A percentile compares a stretch with the other conserved stretches of the same genome.
Conservation (phyloP, 2,113 vertebrate species). For the Leuciscus idus region DNA sequence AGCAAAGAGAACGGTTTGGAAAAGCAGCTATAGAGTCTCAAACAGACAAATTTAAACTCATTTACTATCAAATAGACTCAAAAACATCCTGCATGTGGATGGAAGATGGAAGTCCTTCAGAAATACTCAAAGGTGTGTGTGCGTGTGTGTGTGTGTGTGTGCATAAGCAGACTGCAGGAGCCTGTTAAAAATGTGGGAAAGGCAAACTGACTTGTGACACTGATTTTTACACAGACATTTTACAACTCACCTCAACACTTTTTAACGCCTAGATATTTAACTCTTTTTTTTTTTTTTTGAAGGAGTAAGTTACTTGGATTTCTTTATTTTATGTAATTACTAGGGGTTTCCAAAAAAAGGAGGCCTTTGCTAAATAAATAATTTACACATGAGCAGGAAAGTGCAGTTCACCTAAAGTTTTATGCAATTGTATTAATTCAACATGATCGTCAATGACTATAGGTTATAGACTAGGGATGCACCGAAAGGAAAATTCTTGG, state of each 20-base stretch:
- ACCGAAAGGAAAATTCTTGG: no score
- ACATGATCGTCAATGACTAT: neutral
- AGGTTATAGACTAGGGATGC: neutral
- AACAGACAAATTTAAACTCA: neutral
- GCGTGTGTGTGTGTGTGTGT: neutral
- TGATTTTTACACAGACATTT: slow-evolving; percentile 35
- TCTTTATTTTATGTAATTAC: neutral
- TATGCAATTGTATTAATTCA: neutral
- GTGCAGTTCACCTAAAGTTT: neutral
- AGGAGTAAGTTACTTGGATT: neutral
- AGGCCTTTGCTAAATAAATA: neutral
- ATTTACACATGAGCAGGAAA: neutral
- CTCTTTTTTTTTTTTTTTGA: neutral
- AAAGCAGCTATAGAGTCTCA: neutral
- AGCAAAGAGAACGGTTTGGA: no score
- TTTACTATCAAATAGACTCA: neutral
- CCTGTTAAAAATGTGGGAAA: slow-evolving; percentile 44
- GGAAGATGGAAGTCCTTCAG: neutral
- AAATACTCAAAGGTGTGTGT: neutral
- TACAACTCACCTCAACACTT: neutral
- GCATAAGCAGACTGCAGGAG: neutral
- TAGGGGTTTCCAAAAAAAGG: neutral
- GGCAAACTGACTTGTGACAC: slow-evolving; percentile 34
- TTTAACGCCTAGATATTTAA: neutral
- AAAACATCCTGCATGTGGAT: neutral